These are phyloP conservation scores for Hydractinia echinata DNA, from an alignment of 30 jellyfish, hydroid and myxozoan genomes.

Conservation along the genomic window DNA sequence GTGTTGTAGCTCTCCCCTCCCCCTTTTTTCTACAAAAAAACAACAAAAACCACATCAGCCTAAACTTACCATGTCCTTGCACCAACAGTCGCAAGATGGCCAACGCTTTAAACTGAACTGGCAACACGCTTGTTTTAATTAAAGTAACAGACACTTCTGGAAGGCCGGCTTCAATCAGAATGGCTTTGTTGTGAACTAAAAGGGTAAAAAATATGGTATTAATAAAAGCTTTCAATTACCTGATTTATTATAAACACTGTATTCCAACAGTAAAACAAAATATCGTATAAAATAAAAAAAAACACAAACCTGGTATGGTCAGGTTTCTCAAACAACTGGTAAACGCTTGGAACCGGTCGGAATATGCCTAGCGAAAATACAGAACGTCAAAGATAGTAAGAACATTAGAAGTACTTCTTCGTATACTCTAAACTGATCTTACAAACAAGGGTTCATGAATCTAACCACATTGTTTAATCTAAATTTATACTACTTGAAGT, in stretches of 20 bases:
- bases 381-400: too few species aligned
- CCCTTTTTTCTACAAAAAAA: too few species aligned
- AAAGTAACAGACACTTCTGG: slow-evolving; percentile 51
- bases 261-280: neutral
- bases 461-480: too few species aligned
- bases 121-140: slow-evolving; percentile 25
- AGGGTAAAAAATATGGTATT: neutral
- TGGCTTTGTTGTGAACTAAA: slow-evolving; percentile 56
- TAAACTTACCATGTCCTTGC: slow-evolving; percentile 64
- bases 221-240: neutral
- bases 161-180: slow-evolving; percentile 49
- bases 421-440: too few species aligned
- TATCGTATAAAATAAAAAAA: too few species aligned
- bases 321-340: slow-evolving; percentile 74
- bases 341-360: slow-evolving; percentile 69
- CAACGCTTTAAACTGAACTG: slow-evolving; percentile 77
- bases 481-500: too few species aligned
- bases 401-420: too few species aligned
- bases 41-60: too few species aligned
- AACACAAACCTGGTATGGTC: slow-evolving; percentile 67
- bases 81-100: slow-evolving; percentile 78
- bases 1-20: too few species aligned
- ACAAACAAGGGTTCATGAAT: too few species aligned
- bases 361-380: slow-evolving; percentile 6
- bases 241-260: neutral